Evolutionary conservation across 2,888 invertebrate species (phyloP).

Genomic region (Drosophila lutescens): DNA sequence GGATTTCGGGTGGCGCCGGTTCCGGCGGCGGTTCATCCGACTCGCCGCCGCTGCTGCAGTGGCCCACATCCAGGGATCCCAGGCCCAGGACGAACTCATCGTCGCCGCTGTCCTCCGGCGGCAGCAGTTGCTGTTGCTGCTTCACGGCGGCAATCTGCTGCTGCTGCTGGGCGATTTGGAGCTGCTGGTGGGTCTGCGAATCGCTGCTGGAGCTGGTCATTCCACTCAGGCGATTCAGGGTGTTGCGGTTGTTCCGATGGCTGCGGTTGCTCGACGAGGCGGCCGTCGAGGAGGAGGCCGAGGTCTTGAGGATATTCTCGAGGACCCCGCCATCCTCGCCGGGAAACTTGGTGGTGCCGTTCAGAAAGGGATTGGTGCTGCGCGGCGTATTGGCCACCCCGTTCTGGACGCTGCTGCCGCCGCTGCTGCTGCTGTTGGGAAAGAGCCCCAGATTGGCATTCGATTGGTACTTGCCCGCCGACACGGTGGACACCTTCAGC

Average conservation of each 20-base stretch:
- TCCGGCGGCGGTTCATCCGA: conserved; percentile 88
- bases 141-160: conserved; percentile 27
- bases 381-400: conserved; percentile 58
- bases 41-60: conserved; percentile 83
- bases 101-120: conserved; percentile 44
- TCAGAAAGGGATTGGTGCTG: conserved; percentile 83
- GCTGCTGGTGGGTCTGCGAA: conserved; percentile 32
- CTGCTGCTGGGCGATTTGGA: conserved; percentile 23
- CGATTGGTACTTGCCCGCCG: conserved; percentile 69
- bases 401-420: conserved; percentile 40
- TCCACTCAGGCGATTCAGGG: conserved; percentile 84
- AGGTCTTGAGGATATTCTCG: conserved; percentile 68
- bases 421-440: conserved; percentile 59
- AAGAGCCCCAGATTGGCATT: conserved; percentile 68
- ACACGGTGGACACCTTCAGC: conserved; percentile 60
- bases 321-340: conserved; percentile 50
- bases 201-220: conserved; percentile 86
- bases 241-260: conserved; percentile 82
- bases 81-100: conserved; percentile 20
- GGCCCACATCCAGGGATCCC: conserved; percentile 38
- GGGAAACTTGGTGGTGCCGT: conserved; percentile 74
- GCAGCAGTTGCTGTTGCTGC: conserved; percentile 50
- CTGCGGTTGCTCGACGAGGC: conserved; percentile 73
- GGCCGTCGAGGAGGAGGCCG: conserved; percentile 79
- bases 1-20: conserved; percentile 93